Conservation (phyloP, 2,797 vertebrate genomes). For the Loris lydekkerianus region DNA sequence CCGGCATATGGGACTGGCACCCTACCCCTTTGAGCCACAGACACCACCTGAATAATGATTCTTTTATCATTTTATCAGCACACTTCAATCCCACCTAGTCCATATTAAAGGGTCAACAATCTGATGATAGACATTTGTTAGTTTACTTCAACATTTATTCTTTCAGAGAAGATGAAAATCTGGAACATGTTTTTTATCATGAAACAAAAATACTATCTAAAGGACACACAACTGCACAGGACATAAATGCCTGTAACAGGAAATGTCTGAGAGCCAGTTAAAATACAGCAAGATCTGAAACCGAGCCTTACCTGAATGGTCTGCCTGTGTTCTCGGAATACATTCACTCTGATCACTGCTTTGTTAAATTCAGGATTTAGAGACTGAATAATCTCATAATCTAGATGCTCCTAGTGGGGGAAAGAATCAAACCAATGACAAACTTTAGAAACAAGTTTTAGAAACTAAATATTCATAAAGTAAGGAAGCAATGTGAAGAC, state of each 20-base stretch:
- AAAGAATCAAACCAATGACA: constrained; percentile 3
- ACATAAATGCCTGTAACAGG: background rate
- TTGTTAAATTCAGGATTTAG: constrained; percentile 99
- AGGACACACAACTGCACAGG: background rate
- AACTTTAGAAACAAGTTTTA: background rate
- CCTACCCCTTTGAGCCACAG: too few relatives aligned
- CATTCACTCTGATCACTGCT: constrained; percentile 97
- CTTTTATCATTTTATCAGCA: background rate
- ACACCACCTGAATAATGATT: background rate
- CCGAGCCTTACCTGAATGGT: constrained; percentile 94
- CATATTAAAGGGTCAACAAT: constrained; percentile 2
- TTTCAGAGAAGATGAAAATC: constrained; percentile 8
- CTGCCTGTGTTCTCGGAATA: constrained; percentile 98
- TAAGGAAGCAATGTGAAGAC: background rate
- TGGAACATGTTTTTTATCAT: background rate
- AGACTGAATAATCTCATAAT: constrained; percentile 99
- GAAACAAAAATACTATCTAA: background rate
- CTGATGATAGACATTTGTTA: background rate
- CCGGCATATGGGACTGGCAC: too few relatives aligned
- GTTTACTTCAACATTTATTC: background rate
- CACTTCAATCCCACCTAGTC: background rate
- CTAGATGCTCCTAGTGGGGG: constrained; percentile 94
- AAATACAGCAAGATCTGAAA: rapidly evolving
- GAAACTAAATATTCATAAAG: background rate
- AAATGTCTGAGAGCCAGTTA: background rate